Conservation (phyloP, 2,888 invertebrate genomes). For the Limnephilus lunatus region DNA sequence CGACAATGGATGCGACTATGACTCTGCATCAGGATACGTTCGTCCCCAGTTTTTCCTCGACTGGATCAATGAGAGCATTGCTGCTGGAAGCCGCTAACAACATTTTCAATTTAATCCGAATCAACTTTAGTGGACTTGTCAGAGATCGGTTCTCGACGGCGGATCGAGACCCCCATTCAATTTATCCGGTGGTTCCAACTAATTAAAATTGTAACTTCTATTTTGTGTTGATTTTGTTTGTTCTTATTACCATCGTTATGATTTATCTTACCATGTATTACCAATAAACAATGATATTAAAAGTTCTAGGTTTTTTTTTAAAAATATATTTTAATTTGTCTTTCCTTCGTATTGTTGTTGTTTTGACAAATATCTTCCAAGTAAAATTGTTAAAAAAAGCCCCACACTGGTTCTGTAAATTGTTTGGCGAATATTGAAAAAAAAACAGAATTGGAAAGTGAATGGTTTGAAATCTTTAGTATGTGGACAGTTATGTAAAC, state of each 20-base stretch:
- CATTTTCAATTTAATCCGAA: neutral
- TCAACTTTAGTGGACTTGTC: neutral
- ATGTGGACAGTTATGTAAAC: too few species aligned
- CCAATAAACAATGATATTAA: neutral
- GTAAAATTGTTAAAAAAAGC: neutral
- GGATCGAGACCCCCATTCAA: too few species aligned
- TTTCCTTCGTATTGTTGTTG: neutral
- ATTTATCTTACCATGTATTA: neutral
- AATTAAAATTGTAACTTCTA: neutral
- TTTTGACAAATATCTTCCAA: neutral
- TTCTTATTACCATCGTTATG: neutral
- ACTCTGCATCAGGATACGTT: slow-evolving; percentile 54
- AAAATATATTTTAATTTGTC: neutral
- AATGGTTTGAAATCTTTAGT: too few species aligned
- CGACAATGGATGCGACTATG: slow-evolving; percentile 41
- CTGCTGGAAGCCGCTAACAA: neutral
- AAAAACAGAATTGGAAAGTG: too few species aligned
- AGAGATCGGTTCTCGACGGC: too few species aligned
- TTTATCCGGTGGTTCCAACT: neutral
- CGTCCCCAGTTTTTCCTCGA: slow-evolving; percentile 53
- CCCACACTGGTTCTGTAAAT: neutral
- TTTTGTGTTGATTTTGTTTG: neutral
- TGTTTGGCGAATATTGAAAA: too few species aligned
- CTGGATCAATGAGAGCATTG: slow-evolving; percentile 45
- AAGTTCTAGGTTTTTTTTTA: neutral